Evolutionary conservation across 2,113 vertebrate genomes (phyloP).

Genomic region (Chamaetylas fuelleborni): DNA sequence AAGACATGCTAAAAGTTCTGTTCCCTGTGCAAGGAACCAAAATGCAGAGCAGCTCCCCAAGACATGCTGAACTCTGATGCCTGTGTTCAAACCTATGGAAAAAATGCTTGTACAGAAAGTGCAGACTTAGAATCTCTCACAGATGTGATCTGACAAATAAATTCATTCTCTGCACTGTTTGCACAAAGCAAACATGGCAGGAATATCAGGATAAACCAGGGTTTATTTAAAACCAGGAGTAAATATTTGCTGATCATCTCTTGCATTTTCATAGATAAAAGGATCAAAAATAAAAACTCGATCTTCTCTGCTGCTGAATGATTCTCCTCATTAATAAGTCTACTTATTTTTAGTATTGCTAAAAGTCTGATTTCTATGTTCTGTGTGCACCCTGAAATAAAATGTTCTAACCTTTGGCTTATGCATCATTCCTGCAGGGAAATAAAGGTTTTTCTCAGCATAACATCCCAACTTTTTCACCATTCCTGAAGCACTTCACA

Average conservation of each 20-base stretch:
- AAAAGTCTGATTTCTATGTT: background rate
- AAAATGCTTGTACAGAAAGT: background rate
- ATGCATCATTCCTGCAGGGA: background rate
- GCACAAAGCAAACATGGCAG: background rate
- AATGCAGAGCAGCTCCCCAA: background rate
- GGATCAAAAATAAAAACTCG: background rate
- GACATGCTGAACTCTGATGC: background rate
- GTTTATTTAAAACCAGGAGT: background rate
- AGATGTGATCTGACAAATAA: background rate
- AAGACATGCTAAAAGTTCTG: background rate
- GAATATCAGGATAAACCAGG: background rate
- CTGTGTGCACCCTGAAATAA: background rate
- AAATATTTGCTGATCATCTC: conserved; percentile 1
- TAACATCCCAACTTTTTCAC: background rate
- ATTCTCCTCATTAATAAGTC: background rate
- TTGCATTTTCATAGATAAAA: background rate
- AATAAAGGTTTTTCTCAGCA: background rate
- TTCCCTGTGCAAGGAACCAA: background rate
- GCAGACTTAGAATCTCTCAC: background rate
- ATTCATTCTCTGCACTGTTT: background rate
- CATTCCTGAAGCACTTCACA: background rate
- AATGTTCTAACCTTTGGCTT: background rate
- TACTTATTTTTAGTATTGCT: background rate
- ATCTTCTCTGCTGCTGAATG: background rate
- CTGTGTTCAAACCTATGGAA: background rate